These are phyloP conservation scores for Montipora foliosa DNA, from an alignment of 64 coral and sea anemone species.

Conservation along the genomic window DNA sequence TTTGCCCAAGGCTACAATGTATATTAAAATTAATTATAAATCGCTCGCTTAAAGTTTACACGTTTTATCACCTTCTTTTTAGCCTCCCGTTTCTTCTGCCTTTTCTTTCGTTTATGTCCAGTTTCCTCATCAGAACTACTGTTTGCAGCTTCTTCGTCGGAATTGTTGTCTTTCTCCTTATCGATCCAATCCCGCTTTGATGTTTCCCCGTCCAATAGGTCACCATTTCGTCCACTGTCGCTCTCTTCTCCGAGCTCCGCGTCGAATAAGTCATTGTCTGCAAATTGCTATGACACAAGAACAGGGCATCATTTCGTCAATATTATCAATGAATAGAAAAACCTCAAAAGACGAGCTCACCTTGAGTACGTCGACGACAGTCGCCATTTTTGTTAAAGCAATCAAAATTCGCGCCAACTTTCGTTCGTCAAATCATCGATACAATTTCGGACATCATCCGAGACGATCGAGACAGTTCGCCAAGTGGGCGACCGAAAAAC, in stretches of 20 bases:
- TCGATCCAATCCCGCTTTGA: background rate
- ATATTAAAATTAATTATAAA: no score
- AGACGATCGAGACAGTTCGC: background rate
- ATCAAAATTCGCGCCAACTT: constrained; percentile 50
- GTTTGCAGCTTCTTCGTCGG: constrained; percentile 16
- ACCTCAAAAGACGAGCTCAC: background rate
- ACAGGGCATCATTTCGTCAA: background rate
- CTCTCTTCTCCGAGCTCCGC: constrained; percentile 66
- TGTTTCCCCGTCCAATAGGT: constrained; percentile 32
- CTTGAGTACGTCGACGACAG: constrained; percentile 25
- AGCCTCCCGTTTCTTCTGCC: constrained; percentile 40
- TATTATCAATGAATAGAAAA: background rate
- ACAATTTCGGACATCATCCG: background rate
- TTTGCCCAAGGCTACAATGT: no score
- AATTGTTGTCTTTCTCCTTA: constrained; percentile 13
- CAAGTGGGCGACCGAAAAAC: no score
- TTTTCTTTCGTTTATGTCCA: constrained; percentile 9
- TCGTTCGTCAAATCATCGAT: background rate
- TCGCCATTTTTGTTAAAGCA: constrained; percentile 19
- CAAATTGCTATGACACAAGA: constrained; percentile 15
- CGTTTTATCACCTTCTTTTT: constrained; percentile 26
- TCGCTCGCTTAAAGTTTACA: background rate
- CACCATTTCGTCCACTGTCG: constrained; percentile 42
- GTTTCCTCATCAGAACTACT: constrained; percentile 51
- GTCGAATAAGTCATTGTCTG: constrained; percentile 86